These are phyloP conservation scores for Ochropacha duplaris DNA, from an alignment of 2,888 invertebrate genomes.

Conservation along the genomic window DNA sequence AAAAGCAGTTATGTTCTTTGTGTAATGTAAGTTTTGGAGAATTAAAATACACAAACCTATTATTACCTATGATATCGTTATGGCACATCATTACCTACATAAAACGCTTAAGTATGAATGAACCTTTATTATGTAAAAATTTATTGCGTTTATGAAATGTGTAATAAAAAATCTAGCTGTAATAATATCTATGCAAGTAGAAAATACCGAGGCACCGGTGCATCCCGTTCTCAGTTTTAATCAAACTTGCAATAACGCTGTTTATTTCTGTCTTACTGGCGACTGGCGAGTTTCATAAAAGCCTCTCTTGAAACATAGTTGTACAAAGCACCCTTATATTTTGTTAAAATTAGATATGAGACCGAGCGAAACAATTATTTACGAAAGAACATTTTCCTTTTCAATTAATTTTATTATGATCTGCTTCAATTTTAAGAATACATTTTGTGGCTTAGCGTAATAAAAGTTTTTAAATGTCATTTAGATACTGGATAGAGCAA, in stretches of 20 bases:
- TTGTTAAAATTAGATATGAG: conserved; percentile 1
- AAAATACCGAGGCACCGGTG: conserved; percentile 32
- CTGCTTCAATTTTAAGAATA: too few relatives aligned
- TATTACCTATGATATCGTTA: too few relatives aligned
- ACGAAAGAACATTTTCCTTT: background rate
- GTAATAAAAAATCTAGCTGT: conserved; percentile 17
- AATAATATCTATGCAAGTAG: conserved; percentile 42
- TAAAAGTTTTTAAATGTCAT: too few relatives aligned
- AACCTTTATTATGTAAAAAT: background rate
- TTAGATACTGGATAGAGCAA: too few relatives aligned
- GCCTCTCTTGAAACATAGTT: conserved; percentile 45
- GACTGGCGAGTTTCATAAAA: conserved; percentile 51
- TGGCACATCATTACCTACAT: too few relatives aligned
- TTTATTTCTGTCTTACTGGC: conserved; percentile 48
- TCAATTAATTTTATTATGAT: background rate
- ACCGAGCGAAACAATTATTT: background rate
- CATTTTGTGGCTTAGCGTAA: too few relatives aligned
- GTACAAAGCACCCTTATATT: conserved; percentile 7
- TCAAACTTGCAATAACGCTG: conserved; percentile 56
- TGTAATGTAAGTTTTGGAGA: too few relatives aligned
- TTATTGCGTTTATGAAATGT: background rate
- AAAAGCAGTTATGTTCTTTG: too few relatives aligned
- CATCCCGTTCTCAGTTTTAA: conserved; percentile 45
- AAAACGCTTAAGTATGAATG: too few relatives aligned
- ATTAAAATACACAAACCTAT: too few relatives aligned